A percentile compares a stretch with the other conserved stretches of the same genome.
Conservation (phyloP, 2,888 invertebrate species). For the Leucophenga maculata region DNA sequence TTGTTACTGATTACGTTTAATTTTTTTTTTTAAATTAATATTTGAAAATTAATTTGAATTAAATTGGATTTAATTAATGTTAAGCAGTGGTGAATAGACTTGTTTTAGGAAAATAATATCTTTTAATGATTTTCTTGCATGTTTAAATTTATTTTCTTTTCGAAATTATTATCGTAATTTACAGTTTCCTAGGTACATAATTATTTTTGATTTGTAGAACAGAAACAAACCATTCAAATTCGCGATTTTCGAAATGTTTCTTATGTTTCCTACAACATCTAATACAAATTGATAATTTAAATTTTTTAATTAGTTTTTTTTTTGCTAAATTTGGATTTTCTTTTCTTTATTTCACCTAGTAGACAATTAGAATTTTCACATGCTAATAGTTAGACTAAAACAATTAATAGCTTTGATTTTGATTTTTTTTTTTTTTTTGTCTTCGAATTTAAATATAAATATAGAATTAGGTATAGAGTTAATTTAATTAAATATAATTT, state of each 20-base stretch:
- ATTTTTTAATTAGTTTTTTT: conserved; percentile 11
- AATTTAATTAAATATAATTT: conserved; percentile 46
- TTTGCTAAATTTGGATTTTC: conserved; percentile 27
- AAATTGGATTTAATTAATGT: background rate
- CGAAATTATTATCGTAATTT: conserved; percentile 60
- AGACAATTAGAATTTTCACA: conserved; percentile 42
- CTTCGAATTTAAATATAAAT: conserved; percentile 23
- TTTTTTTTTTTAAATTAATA: conserved; percentile 23
- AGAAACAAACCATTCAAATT: background rate
- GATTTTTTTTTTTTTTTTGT: background rate
- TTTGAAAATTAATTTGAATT: conserved; percentile 6
- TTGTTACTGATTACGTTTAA: conserved; percentile 37
- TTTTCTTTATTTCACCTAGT: conserved; percentile 37
- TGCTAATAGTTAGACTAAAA: conserved; percentile 49
- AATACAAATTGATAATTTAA: conserved; percentile 23
- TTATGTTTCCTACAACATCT: conserved; percentile 5
- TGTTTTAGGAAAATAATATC: too few relatives aligned
- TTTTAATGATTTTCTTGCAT: background rate
- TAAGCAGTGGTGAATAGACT: too few relatives aligned
- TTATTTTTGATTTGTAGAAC: conserved; percentile 44
- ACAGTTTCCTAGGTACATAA: conserved; percentile 64
- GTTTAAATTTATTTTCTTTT: background rate
- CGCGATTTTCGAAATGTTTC: too few relatives aligned
- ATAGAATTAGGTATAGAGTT: conserved; percentile 24
- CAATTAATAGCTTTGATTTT: conserved; percentile 19